Percentiles rank a stretch among this genome's conserved stretches.
Conservation (phyloP, 2,888 invertebrate species). For the Platycnemis pennipes region DNA sequence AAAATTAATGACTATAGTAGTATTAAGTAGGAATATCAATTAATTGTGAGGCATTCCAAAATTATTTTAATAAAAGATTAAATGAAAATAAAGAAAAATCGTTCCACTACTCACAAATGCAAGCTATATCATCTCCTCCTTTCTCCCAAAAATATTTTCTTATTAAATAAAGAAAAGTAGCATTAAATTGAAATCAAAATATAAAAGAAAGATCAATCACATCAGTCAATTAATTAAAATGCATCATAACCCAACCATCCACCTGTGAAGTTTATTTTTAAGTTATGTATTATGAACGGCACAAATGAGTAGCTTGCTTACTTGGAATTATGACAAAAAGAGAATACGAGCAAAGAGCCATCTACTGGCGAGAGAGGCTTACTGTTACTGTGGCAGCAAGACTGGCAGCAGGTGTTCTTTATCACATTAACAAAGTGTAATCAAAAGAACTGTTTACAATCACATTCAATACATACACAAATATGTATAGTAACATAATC, state of each 20-base stretch:
- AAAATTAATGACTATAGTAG: constrained; percentile 64
- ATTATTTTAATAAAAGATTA: constrained; percentile 61
- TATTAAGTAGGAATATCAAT: constrained; percentile 67
- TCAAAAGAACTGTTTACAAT: constrained; percentile 49
- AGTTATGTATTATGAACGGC: constrained; percentile 61
- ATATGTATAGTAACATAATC: constrained; percentile 54
- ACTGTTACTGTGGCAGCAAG: constrained; percentile 66
- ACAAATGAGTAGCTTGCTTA: constrained; percentile 63
- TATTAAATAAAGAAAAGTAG: constrained; percentile 50
- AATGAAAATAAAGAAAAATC: constrained; percentile 60
- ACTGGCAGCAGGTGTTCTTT: constrained; percentile 67
- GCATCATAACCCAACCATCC: constrained; percentile 60
- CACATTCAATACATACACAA: constrained; percentile 51
- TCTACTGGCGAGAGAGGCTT: constrained; percentile 65
- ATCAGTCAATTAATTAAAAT: constrained; percentile 64
- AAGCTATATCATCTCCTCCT: constrained; percentile 60
- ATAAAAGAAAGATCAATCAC: constrained; percentile 57
- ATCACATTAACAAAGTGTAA: constrained; percentile 60
- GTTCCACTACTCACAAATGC: constrained; percentile 67
- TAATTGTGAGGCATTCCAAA: constrained; percentile 68
- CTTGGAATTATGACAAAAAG: constrained; percentile 55
- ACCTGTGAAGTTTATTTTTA: constrained; percentile 49
- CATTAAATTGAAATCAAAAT: constrained; percentile 44
- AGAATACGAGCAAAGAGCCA: constrained; percentile 64
- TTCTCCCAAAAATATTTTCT: constrained; percentile 43